A percentile compares a stretch with the other conserved stretches of the same genome.
Conservation (phyloP, 2,113 vertebrate genomes). For the Sterrhoptilus dennistouni region DNA sequence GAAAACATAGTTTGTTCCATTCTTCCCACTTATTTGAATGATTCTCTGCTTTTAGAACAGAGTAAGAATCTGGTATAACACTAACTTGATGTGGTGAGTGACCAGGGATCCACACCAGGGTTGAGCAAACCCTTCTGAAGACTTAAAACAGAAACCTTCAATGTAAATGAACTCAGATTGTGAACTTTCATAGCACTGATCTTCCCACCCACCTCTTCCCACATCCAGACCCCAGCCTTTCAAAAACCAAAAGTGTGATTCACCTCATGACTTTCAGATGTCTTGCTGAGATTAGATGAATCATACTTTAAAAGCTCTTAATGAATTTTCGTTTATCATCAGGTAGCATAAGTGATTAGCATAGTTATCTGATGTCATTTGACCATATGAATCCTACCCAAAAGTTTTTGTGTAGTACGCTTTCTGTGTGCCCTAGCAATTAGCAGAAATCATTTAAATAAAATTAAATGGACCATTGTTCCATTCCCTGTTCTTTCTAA, state of each 20-base stretch:
- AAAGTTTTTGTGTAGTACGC: not conserved
- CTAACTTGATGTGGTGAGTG: not conserved
- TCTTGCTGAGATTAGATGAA: constrained; percentile 23
- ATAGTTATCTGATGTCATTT: not conserved
- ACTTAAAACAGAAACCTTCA: not conserved
- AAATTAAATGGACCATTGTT: not conserved
- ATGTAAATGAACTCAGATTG: not conserved
- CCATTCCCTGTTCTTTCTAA: not conserved
- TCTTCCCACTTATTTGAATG: not conserved
- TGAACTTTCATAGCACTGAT: not conserved
- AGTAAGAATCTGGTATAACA: not conserved
- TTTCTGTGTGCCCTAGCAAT: not conserved
- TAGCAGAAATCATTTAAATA: not conserved
- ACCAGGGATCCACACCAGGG: not conserved
- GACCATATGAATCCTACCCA: not conserved
- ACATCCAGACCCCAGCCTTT: not conserved
- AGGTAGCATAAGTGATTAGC: not conserved
- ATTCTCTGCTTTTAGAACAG: not conserved
- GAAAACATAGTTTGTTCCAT: not conserved
- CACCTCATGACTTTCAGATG: constrained; percentile 13
- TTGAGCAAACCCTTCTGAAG: not conserved
- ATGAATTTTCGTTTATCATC: not conserved
- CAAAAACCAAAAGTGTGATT: constrained; percentile 18
- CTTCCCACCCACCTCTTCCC: not conserved
- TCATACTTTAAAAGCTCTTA: constrained; percentile 44